Evolutionary conservation across 2,888 invertebrate species (phyloP).

Genomic region (Sarcophaga carnaria): DNA sequence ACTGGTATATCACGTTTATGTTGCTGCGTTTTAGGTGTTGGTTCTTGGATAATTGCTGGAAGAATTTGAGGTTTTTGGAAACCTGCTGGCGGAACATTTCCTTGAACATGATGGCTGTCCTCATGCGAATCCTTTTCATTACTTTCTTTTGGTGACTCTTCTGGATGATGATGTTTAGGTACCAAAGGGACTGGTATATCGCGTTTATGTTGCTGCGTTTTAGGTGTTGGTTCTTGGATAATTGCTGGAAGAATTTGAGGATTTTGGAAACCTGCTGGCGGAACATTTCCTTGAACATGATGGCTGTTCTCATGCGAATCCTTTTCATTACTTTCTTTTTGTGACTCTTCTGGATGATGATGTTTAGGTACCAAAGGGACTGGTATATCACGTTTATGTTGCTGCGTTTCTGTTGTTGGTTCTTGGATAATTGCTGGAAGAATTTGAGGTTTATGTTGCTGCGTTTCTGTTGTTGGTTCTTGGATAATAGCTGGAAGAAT

Average conservation of each 20-base stretch:
- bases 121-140: no score
- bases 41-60: neutral
- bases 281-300: no score
- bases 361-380: slow-evolving; percentile 76
- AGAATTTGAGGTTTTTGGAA: slow-evolving; percentile 24
- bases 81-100: neutral
- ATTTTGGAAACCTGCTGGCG: slow-evolving; percentile 1
- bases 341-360: slow-evolving; percentile 48
- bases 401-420: no score
- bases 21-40: neutral
- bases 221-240: no score
- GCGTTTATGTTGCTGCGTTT: slow-evolving; percentile 68
- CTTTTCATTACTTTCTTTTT: no score
- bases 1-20: slow-evolving; percentile 78
- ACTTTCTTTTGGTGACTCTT: no score
- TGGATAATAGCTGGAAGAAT: slow-evolving; percentile 14
- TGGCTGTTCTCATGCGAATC: no score
- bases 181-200: slow-evolving; percentile 78
- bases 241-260: slow-evolving; percentile 13
- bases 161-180: slow-evolving; percentile 69
- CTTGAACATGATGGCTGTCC: no score
- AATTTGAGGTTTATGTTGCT: slow-evolving; percentile 25
- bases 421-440: neutral
- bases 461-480: neutral
- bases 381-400: slow-evolving; percentile 76